Evolutionary conservation across 2,797 vertebrate genomes (phyloP).

Genomic region (Enteromius fasciolatus): DNA sequence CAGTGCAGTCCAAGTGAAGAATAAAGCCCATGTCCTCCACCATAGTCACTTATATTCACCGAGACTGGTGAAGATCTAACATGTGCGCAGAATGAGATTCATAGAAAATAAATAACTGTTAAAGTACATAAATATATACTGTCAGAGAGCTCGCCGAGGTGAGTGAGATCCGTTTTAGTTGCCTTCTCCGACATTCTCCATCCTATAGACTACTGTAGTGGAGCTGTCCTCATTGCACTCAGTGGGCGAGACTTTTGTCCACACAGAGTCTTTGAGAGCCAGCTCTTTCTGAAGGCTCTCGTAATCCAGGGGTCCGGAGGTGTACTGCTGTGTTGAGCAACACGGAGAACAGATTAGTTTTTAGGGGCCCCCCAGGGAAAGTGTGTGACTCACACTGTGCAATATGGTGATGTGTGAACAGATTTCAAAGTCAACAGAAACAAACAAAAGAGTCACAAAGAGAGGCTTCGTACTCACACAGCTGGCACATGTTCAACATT

Average conservation of each 20-base stretch:
- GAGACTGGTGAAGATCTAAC: constrained; percentile 5
- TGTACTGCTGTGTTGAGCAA: constrained; percentile 93
- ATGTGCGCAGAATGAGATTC: neutral
- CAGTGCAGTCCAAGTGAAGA: neutral
- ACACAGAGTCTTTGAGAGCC: constrained; percentile 95
- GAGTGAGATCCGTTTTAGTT: constrained; percentile 53
- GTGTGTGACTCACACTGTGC: constrained; percentile 31
- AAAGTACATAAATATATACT: constrained; percentile 23
- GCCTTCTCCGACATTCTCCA: constrained; percentile 87
- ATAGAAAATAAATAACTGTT: constrained; percentile 25
- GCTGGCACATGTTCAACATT: neutral
- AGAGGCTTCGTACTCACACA: neutral
- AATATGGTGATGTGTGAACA: constrained; percentile 15
- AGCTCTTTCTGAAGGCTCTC: constrained; percentile 98
- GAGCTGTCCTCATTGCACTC: constrained; percentile 95
- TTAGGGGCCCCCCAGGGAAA: constrained; percentile 7
- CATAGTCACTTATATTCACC: neutral
- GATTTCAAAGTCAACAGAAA: constrained; percentile 17
- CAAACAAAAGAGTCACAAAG: neutral
- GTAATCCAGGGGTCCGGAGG: constrained; percentile 95
- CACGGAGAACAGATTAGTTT: constrained; percentile 91
- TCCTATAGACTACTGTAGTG: constrained; percentile 98
- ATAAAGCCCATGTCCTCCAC: neutral
- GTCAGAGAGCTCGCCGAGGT: neutral
- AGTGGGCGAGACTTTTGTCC: constrained; percentile 93